Conservation (phyloP, 2,888 invertebrate species). For the Drosophila melanosoma region DNA sequence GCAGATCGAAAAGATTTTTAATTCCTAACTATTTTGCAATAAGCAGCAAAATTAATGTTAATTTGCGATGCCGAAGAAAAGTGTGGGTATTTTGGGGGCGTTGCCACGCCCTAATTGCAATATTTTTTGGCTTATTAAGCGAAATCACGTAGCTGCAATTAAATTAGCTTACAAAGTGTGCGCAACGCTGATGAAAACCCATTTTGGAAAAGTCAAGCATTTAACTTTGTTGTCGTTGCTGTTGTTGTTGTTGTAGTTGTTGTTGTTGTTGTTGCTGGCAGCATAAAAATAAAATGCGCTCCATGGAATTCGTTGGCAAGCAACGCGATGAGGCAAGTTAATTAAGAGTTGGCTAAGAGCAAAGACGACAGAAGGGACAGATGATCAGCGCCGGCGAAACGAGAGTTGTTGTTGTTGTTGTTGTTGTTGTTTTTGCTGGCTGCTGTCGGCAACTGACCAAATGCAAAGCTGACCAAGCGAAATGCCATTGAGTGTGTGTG, state of each 20-base stretch:
- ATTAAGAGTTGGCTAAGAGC: constrained; percentile 70
- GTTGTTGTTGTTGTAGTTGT: constrained; percentile 19
- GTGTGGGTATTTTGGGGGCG: not conserved
- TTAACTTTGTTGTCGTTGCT: constrained; percentile 59
- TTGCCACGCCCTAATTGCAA: constrained; percentile 58
- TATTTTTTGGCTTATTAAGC: constrained; percentile 64
- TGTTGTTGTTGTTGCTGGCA: constrained; percentile 23
- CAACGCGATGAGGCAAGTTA: constrained; percentile 67
- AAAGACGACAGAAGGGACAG: constrained; percentile 44
- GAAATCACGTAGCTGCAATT: constrained; percentile 75
- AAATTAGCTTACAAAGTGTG: constrained; percentile 73
- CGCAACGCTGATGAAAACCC: constrained; percentile 64
- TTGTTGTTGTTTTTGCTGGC: constrained; percentile 21
- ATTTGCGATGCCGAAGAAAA: constrained; percentile 16
- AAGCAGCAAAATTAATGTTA: constrained; percentile 54
- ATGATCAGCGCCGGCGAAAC: constrained; percentile 22
- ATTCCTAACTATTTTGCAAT: constrained; percentile 58
- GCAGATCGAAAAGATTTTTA: constrained; percentile 31
- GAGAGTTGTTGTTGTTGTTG: constrained; percentile 16
- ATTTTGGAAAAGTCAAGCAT: constrained; percentile 60
- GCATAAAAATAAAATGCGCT: constrained; percentile 67
- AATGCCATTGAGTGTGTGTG: constrained; percentile 36
- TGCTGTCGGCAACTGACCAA: constrained; percentile 71
- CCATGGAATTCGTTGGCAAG: constrained; percentile 68
- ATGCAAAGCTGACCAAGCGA: constrained; percentile 68